Percentiles rank a stretch among this genome's conserved stretches.
phyloP scores from a whole-genome alignment of 2,888 invertebrate species.

The Coleophora flavipennella region DNA sequence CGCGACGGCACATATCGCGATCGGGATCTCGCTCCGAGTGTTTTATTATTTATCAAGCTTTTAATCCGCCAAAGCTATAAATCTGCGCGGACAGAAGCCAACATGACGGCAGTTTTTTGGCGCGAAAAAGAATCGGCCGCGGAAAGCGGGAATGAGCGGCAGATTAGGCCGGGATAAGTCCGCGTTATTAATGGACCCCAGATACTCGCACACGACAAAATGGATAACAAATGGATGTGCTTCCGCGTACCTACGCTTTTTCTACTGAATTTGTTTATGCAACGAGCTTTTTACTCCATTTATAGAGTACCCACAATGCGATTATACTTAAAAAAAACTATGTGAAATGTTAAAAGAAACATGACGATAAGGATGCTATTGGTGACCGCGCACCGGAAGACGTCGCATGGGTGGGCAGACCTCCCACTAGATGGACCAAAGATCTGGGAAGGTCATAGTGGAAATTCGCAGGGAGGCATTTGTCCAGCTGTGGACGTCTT shows the following conservation, averaged over 20 bases:
- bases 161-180: slow-evolving; percentile 67
- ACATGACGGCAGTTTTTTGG: slow-evolving; percentile 56
- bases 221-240: slow-evolving; percentile 56
- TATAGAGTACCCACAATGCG: background rate
- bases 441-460: too few relatives aligned
- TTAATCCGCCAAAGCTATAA: slow-evolving; percentile 59
- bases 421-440: too few relatives aligned
- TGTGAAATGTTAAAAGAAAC: too few relatives aligned
- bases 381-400: too few relatives aligned
- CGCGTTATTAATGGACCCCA: slow-evolving; percentile 66
- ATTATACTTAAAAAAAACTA: background rate
- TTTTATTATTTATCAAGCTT: slow-evolving; percentile 48
- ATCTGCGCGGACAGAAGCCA: slow-evolving; percentile 52
- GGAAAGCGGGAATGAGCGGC: slow-evolving; percentile 68
- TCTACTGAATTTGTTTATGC: slow-evolving; percentile 19
- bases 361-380: too few relatives aligned
- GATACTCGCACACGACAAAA: slow-evolving; percentile 50
- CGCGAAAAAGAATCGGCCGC: slow-evolving; percentile 64
- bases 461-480: too few relatives aligned
- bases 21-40: slow-evolving; percentile 25
- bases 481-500: too few relatives aligned
- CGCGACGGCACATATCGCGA: slow-evolving; percentile 20
- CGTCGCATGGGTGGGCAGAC: too few relatives aligned
- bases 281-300: slow-evolving; percentile 16
- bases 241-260: slow-evolving; percentile 21